Base-by-base conservation (phyloP, 1,140 invertebrate species). In the Euwallacea fornicatus region DNA sequence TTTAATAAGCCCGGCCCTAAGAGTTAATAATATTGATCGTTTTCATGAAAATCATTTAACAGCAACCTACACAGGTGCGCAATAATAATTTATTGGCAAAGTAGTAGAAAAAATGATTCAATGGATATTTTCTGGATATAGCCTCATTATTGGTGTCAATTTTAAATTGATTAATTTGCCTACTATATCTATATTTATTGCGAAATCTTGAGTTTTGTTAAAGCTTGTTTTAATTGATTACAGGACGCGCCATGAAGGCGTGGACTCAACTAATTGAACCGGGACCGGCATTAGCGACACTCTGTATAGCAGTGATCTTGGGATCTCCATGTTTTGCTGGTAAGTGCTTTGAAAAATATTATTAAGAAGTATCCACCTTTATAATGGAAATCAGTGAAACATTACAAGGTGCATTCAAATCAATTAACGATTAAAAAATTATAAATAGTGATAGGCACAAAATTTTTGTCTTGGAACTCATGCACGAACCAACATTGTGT, bases 181-280 rank as follows among this genome's bases (percentile, higher is more conserved):
- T 6, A 53, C 15, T 53, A 6, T 4, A 53, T 11, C 11, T 8
- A 8, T 53, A n/a, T 53, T 53, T 33, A 33, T 33, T 33, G 21
- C 4, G 21, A 33, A 33, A 33, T 41, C 41, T 61, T 61, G 11
- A 61, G 7, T 21, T 21, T 56, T 13, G 11, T 13, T 16, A 13
- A n/a, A 13, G 16, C 2, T 1, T 9, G 2, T 56, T 60, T 73
- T 73, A 71, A 69, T 78, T 76, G 77, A 42, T 80, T 80, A 53
- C 78, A 81, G 80, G 76, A 80, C 77, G 75, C 80, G 80, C 78
- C 80, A 82, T 79, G 78, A 75, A 74, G 80, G 79, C 80, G 80
- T 81, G 79, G 80, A 76, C 77, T 76, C 72, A 53, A 59, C 47
- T 76, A 16, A 56, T 65, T 11, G 73, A 77, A 72, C 76, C 74